A percentile compares a stretch with the other conserved stretches of the same genome.
Conservation (phyloP, 2,888 invertebrate genomes). For the Embidobia sp. region DNA sequence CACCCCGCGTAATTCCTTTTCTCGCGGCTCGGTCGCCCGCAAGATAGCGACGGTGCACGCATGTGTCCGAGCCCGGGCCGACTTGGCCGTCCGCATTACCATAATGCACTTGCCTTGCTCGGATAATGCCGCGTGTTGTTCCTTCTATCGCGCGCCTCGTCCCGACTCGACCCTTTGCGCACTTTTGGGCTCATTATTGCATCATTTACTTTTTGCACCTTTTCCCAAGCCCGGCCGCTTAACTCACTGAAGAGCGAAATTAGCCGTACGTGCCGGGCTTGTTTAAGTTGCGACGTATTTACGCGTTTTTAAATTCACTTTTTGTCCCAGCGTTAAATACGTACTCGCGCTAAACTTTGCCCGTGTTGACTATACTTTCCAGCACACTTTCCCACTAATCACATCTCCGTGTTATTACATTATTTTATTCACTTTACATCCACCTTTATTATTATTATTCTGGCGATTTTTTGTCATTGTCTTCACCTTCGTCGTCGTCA, state of each 20-base stretch:
- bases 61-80: slow-evolving; percentile 37
- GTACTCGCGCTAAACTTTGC: too few relatives aligned
- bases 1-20: slow-evolving; percentile 54
- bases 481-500: too few relatives aligned
- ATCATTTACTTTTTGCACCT: slow-evolving; percentile 51
- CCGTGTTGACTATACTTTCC: too few relatives aligned
- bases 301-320: slow-evolving; percentile 47
- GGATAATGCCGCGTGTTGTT: slow-evolving; percentile 50
- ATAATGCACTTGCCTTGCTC: slow-evolving; percentile 61
- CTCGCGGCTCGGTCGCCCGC: slow-evolving; percentile 40
- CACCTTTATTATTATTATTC: too few relatives aligned
- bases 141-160: slow-evolving; percentile 35
- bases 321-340: slow-evolving; percentile 29
- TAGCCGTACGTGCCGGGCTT: slow-evolving; percentile 52
- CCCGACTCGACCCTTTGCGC: slow-evolving; percentile 28
- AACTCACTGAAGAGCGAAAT: slow-evolving; percentile 37
- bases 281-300: slow-evolving; percentile 46
- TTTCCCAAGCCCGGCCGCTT: slow-evolving; percentile 30
- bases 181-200: slow-evolving; percentile 58
- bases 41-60: slow-evolving; percentile 50
- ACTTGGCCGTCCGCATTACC: slow-evolving; percentile 56
- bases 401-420: too few relatives aligned
- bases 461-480: too few relatives aligned
- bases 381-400: too few relatives aligned
- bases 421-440: too few relatives aligned